These are phyloP conservation scores for Natator depressus DNA, from an alignment of 2,113 vertebrate genomes.

Conservation along the genomic window DNA sequence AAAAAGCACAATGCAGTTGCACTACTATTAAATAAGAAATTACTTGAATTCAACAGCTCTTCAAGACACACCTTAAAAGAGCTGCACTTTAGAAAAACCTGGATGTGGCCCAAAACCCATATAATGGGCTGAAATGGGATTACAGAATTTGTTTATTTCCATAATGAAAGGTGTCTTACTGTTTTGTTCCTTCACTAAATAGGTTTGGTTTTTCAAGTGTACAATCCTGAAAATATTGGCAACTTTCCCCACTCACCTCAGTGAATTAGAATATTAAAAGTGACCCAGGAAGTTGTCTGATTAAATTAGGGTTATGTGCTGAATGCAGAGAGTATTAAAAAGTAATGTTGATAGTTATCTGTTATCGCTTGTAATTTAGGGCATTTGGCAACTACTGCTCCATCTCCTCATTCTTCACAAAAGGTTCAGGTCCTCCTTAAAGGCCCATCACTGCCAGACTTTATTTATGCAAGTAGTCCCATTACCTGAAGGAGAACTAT, in stretches of 20 bases:
- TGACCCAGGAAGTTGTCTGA: neutral
- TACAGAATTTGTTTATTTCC: neutral
- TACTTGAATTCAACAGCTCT: neutral
- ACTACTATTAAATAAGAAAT: neutral
- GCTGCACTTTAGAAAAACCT: neutral
- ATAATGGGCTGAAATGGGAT: neutral
- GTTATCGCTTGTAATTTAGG: neutral
- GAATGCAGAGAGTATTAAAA: neutral
- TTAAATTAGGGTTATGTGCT: neutral
- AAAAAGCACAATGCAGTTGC: neutral
- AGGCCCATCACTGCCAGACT: neutral
- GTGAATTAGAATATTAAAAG: neutral
- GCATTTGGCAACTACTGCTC: neutral
- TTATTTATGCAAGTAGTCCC: neutral
- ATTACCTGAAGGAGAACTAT: neutral
- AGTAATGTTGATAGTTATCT: neutral
- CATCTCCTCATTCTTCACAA: neutral
- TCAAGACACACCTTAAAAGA: neutral
- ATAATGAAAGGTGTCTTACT: neutral
- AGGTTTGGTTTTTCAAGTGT: rapidly evolving
- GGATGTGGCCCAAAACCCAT: neutral
- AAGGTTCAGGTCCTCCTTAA: neutral
- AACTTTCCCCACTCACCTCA: neutral
- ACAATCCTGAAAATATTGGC: neutral
- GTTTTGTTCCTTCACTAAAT: neutral